Evolutionary conservation across 2,113 vertebrate species (phyloP).

Genomic region (Podarcis muralis): DNA sequence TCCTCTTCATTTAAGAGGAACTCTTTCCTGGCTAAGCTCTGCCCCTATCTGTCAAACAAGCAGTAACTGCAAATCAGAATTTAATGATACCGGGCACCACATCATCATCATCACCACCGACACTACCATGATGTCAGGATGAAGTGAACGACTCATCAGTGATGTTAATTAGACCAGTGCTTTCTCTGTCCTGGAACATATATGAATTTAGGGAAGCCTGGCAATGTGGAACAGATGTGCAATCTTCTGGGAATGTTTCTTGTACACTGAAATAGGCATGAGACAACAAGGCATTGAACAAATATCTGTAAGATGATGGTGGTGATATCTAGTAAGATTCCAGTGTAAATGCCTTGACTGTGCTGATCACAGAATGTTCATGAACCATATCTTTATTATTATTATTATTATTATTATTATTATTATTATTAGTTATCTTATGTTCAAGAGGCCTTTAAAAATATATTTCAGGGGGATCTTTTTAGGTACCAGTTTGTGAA

Average conservation of each 20-base stretch:
- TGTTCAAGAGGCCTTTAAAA: not conserved
- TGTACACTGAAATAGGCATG: not conserved
- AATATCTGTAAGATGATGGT: not conserved
- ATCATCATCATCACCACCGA: not conserved
- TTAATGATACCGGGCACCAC: not conserved
- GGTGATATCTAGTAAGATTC: not conserved
- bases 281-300: not conserved
- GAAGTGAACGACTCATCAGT: not conserved
- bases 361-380: not conserved
- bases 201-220: not conserved
- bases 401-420: too few species aligned
- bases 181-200: not conserved
- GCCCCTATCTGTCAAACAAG: not conserved
- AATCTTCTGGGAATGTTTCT: not conserved
- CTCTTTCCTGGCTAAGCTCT: not conserved
- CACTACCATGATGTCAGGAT: not conserved
- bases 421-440: too few species aligned
- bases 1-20: slow-evolving; percentile 28
- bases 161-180: not conserved
- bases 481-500: not conserved
- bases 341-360: not conserved
- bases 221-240: not conserved
- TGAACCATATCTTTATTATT: not conserved
- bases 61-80: not conserved
- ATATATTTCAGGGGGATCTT: not conserved